Conservation (phyloP, 2,888 invertebrate species). For the Scotopteryx bipunctaria region DNA sequence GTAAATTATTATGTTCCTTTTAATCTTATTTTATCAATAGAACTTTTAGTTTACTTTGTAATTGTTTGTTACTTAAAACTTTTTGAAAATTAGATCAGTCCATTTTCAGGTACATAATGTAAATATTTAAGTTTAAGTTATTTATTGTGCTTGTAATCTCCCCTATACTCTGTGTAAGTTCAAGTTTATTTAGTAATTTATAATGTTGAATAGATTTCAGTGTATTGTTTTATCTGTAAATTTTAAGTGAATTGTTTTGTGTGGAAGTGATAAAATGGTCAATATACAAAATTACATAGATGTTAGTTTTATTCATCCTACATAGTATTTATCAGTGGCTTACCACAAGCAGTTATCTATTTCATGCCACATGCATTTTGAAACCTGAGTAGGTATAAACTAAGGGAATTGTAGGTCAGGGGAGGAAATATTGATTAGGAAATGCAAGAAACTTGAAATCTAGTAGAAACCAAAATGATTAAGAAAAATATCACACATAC, state of each 20-base stretch:
- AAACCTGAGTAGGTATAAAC: not conserved
- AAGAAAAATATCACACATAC: slow-evolving; percentile 79
- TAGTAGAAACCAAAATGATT: slow-evolving; percentile 57
- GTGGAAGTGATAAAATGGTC: slow-evolving; percentile 78
- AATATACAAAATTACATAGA: slow-evolving; percentile 78
- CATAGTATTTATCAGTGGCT: slow-evolving; percentile 22
- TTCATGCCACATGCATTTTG: not conserved
- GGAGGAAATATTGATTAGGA: slow-evolving; percentile 40
- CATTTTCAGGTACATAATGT: slow-evolving; percentile 26
- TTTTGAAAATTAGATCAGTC: slow-evolving; percentile 18
- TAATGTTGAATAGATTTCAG: slow-evolving; percentile 75
- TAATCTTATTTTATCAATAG: slow-evolving; percentile 26
- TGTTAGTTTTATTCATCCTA: slow-evolving; percentile 51
- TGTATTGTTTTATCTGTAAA: slow-evolving; percentile 75
- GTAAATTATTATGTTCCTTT: slow-evolving; percentile 36
- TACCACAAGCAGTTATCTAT: slow-evolving; percentile 14
- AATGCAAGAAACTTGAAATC: slow-evolving; percentile 31
- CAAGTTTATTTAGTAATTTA: slow-evolving; percentile 69
- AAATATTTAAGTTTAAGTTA: slow-evolving; percentile 33
- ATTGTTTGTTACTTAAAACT: slow-evolving; percentile 29
- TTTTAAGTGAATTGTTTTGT: slow-evolving; percentile 78
- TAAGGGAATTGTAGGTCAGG: slow-evolving; percentile 24
- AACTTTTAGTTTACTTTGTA: slow-evolving; percentile 10
- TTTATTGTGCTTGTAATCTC: slow-evolving; percentile 57
- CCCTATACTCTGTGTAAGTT: slow-evolving; percentile 60